Evolutionary conservation across 2,888 invertebrate genomes (phyloP).

Genomic region (Laspeyria flexula): DNA sequence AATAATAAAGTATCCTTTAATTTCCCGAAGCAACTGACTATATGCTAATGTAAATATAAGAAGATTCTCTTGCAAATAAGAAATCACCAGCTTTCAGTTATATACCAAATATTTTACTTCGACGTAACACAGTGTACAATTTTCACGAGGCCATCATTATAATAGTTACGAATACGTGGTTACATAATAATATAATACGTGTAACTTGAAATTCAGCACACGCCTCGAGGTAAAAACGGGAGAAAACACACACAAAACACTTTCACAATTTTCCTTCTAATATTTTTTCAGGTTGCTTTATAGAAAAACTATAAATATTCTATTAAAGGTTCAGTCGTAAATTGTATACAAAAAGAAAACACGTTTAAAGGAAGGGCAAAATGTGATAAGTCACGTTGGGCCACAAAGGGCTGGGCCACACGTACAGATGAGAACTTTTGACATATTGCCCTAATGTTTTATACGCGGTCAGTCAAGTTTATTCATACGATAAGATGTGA

Average conservation of each 20-base stretch:
- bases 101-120: too few species aligned
- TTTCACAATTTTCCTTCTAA: slow-evolving; percentile 4
- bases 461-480: slow-evolving; percentile 25
- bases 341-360: slow-evolving; percentile 59
- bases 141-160: background rate
- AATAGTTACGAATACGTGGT: background rate
- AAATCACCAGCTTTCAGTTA: too few species aligned
- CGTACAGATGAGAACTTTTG: slow-evolving; percentile 43
- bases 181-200: background rate
- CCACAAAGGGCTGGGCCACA: slow-evolving; percentile 43
- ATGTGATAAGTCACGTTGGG: slow-evolving; percentile 66
- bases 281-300: slow-evolving; percentile 27
- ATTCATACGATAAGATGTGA: slow-evolving; percentile 8
- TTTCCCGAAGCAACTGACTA: too few species aligned
- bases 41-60: too few species aligned
- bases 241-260: background rate
- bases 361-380: slow-evolving; percentile 48
- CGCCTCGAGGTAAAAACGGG: background rate
- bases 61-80: too few species aligned
- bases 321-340: slow-evolving; percentile 58
- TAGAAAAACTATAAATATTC: slow-evolving; percentile 56
- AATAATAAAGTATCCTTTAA: too few species aligned
- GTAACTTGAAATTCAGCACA: background rate
- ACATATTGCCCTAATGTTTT: slow-evolving; percentile 40
- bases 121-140: background rate